Evolutionary conservation across 1,140 invertebrate genomes (phyloP).

Genomic region (Brachionus sp.): DNA sequence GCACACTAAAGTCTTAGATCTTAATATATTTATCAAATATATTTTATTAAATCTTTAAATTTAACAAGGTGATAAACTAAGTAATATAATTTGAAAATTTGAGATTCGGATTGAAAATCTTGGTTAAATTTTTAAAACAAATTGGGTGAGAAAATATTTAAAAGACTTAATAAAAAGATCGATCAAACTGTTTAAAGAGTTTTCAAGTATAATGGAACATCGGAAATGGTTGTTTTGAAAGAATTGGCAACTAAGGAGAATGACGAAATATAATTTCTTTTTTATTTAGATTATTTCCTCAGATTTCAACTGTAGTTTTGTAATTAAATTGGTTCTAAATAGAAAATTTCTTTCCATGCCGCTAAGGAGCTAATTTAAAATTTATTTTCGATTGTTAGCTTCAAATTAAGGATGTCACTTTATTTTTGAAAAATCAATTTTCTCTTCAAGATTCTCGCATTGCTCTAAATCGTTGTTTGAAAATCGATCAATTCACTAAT

Average conservation of each 20-base stretch:
- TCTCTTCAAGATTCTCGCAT: not conserved
- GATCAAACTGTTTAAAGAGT: not conserved
- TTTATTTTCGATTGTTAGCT: not conserved
- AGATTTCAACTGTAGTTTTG: not conserved
- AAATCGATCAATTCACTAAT: not conserved
- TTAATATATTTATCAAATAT: not conserved
- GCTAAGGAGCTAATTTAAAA: not conserved
- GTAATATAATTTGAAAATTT: too few relatives aligned
- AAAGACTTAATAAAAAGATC: not conserved
- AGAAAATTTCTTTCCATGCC: not conserved
- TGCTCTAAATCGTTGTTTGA: not conserved
- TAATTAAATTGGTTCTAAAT: not conserved
- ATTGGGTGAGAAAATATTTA: not conserved
- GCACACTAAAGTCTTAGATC: not conserved
- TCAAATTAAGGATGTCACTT: constrained; percentile 8
- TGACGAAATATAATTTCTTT: not conserved
- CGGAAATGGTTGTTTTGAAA: not conserved
- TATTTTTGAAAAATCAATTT: constrained; percentile 7
- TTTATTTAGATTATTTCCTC: not conserved
- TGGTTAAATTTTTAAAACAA: not conserved
- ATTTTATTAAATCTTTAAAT: too few relatives aligned
- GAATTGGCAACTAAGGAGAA: not conserved
- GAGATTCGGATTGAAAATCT: not conserved
- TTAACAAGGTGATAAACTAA: too few relatives aligned
- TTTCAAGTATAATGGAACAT: not conserved